A percentile compares a stretch with the other conserved stretches of the same genome.
phyloP scores from a whole-genome alignment of 1,140 invertebrate genomes.

The Trichonephila clavata region DNA sequence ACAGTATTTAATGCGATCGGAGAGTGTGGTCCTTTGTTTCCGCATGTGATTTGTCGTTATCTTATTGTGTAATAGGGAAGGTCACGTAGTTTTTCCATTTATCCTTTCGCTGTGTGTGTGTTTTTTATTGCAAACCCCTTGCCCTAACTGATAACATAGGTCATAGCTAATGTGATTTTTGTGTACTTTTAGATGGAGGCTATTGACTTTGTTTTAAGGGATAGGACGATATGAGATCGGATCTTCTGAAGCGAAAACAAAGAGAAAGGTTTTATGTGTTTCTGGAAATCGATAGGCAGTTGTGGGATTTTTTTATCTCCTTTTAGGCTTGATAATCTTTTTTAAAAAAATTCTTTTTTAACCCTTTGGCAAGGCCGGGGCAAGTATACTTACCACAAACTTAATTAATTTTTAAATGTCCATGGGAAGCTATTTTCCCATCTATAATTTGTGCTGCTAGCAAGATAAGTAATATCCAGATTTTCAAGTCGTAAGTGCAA shows the following conservation, averaged over 20 bases:
- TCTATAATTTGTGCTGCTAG: too few relatives aligned
- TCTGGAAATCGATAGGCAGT: too few relatives aligned
- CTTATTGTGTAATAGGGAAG: conserved; percentile 45
- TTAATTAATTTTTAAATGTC: too few relatives aligned
- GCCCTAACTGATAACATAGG: neutral
- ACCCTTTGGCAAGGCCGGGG: too few relatives aligned
- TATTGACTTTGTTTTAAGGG: neutral
- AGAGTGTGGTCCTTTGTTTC: conserved; percentile 27
- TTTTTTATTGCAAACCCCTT: neutral
- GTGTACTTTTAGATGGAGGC: conserved; percentile 40
- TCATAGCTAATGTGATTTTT: conserved; percentile 53
- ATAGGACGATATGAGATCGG: neutral
- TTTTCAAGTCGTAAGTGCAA: too few relatives aligned
- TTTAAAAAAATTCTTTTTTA: too few relatives aligned
- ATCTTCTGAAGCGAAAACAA: neutral
- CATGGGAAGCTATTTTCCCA: too few relatives aligned
- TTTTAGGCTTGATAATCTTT: too few relatives aligned
- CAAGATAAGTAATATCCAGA: too few relatives aligned
- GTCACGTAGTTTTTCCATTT: conserved; percentile 63
- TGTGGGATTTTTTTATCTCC: too few relatives aligned
- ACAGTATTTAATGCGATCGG: conserved; percentile 41
- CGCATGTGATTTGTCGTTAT: conserved; percentile 36
- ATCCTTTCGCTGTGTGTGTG: neutral
- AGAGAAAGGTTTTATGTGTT: neutral
- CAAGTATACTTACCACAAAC: too few relatives aligned